Evolutionary conservation across 2,113 vertebrate genomes (phyloP), one percentile per base, ranked within the genome.

Genomic region (Melanocharis versteri): DNA sequence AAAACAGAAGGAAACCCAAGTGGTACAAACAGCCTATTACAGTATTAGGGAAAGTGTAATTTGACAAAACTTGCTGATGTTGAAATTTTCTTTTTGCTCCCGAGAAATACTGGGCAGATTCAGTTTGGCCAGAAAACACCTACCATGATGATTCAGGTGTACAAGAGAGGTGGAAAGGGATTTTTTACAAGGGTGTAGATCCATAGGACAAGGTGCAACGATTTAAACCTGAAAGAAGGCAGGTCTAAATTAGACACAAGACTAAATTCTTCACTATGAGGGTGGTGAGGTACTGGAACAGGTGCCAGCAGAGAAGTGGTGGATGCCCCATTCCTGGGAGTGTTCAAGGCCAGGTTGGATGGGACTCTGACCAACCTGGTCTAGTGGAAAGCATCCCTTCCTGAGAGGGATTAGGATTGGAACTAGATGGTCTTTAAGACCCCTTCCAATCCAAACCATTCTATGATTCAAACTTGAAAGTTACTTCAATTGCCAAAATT

Each of bases 1-100:
- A 64, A 72, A 85, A n/a, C 0, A 0, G 18, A 70, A 44, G 14
- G 31, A 78, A 91, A 71, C 0, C 0, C 9, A 35, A 82, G 26
- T 11, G 10, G 15, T 27, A 62, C 7, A 69, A 90, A 27, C 8
- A 80, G 5, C 17, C 31, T n/a, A 11, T 6, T 37, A 54, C 12
- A 48, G 3, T 54, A 83, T 69, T 58, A 44, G 31, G 30, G 35
- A 3, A 62, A 79, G 6, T 3, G 1, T 30, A 10, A 54, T n/a
- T 57, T 12, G 5, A 31, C 19, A 45, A 37, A 51, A 48, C 76
- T 40, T 47, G 22, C 17, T 40, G 24, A 37, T 24, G 9, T 5
- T 31, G 11, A 78, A 31, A 24, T 35, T 3, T 3, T 15, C 10
- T 24, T 62, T 72, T 79, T 83, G 5, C 40, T 68, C 44, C 11